Evolutionary conservation across 2,113 vertebrate genomes (phyloP).

Genomic region (Acrocephalus kingi): DNA sequence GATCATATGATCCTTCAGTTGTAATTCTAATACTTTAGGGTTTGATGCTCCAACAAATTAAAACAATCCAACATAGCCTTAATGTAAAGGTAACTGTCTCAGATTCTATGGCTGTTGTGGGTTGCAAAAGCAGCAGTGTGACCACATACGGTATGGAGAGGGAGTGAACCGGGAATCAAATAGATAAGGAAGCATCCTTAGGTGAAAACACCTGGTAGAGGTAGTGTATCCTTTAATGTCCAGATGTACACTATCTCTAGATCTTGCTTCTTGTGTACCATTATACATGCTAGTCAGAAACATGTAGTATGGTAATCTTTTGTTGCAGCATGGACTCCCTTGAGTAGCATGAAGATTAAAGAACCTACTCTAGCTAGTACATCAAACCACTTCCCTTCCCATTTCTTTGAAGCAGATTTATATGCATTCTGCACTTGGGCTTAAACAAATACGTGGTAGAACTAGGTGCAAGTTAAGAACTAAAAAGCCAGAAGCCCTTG

Average conservation of each 20-base stretch:
- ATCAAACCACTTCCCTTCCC: constrained; percentile 41
- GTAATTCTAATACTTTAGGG: not conserved
- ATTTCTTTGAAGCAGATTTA: constrained; percentile 48
- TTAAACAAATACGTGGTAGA: constrained; percentile 32
- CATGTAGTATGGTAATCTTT: not conserved
- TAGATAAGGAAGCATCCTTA: not conserved
- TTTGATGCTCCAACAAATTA: not conserved
- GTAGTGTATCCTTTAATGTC: not conserved
- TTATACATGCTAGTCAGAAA: not conserved
- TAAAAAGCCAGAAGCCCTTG: constrained; percentile 36
- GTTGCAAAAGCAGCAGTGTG: not conserved
- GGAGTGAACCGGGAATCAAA: not conserved
- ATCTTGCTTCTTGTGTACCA: constrained; percentile 10
- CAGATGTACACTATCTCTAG: not conserved
- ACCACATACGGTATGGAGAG: not conserved
- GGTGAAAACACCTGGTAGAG: not conserved
- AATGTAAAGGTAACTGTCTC: not conserved
- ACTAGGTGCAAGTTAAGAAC: constrained; percentile 13
- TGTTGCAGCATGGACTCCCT: not conserved
- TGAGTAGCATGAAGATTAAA: constrained; percentile 43
- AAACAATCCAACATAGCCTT: not conserved
- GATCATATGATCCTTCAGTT: not conserved
- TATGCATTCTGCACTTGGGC: not conserved
- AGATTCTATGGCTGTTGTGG: not conserved
- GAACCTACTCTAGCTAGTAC: not conserved